Percentiles rank a stretch among this genome's conserved stretches.
Evolutionary conservation across 92 coral and sea anemone genomes (phyloP).

Genomic region (Palythoa grandiflora): DNA sequence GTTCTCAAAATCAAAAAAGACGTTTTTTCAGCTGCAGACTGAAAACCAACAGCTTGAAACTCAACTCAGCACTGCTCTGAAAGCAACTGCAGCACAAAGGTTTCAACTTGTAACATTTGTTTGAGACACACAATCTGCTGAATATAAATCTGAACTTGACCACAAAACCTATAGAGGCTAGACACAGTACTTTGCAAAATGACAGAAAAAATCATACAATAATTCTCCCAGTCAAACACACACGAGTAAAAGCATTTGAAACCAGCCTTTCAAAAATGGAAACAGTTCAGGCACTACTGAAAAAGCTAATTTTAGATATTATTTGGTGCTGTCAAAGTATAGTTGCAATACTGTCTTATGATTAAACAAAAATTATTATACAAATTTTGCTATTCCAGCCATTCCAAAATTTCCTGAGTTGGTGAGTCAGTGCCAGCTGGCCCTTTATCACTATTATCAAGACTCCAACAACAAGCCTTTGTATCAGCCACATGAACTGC

Average conservation of each 20-base stretch:
- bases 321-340: neutral
- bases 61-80: neutral
- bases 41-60: conserved; percentile 1
- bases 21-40: conserved; percentile 6
- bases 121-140: neutral
- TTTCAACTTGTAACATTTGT: neutral
- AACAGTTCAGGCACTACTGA: neutral
- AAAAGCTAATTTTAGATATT: neutral
- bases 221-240: neutral
- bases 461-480: conserved; percentile 17
- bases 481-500: too few relatives aligned
- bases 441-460: conserved; percentile 39
- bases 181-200: neutral
- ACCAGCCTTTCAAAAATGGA: neutral
- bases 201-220: neutral
- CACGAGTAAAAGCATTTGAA: neutral
- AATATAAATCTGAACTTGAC: neutral
- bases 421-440: conserved; percentile 39
- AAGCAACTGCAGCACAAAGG: neutral
- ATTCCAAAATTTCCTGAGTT: conserved; percentile 38
- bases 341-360: too few relatives aligned
- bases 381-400: neutral
- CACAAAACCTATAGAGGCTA: neutral
- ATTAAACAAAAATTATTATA: too few relatives aligned
- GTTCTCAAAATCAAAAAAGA: neutral